Conservation (phyloP, 2,888 invertebrate species). For the Platypus cylindrus region DNA sequence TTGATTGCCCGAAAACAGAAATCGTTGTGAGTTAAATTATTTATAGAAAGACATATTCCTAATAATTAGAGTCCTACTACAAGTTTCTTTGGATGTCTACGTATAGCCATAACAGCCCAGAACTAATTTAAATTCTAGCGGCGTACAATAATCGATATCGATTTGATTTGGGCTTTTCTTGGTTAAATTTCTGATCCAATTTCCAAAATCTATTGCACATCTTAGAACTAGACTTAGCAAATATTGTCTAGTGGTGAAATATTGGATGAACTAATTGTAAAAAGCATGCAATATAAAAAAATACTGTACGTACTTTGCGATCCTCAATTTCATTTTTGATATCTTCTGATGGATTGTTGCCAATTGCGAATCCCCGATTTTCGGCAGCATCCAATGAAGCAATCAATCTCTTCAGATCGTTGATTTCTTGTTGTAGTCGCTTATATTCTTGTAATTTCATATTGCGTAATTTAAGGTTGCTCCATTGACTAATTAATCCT, state of each 20-base stretch:
- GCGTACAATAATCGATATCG: constrained; percentile 12
- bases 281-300: no score
- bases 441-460: constrained; percentile 32
- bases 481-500: constrained; percentile 41
- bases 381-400: constrained; percentile 24
- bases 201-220: constrained; percentile 1
- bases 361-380: constrained; percentile 12
- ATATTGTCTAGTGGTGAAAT: no score
- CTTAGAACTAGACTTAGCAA: not conserved
- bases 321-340: constrained; percentile 31
- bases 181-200: no score
- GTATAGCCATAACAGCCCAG: no score
- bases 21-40: no score
- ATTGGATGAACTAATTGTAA: no score
- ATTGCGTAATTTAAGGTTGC: constrained; percentile 34
- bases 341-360: constrained; percentile 23
- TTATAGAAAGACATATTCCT: no score
- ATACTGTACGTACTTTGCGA: constrained; percentile 29
- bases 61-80: no score
- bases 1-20: no score
- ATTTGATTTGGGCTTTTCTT: constrained; percentile 8
- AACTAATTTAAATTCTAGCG: constrained; percentile 8
- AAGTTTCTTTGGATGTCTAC: no score
- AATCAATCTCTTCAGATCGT: constrained; percentile 31
- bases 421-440: constrained; percentile 31